Conservation (phyloP, 2,888 invertebrate genomes). For the Mythimna vitellina region DNA sequence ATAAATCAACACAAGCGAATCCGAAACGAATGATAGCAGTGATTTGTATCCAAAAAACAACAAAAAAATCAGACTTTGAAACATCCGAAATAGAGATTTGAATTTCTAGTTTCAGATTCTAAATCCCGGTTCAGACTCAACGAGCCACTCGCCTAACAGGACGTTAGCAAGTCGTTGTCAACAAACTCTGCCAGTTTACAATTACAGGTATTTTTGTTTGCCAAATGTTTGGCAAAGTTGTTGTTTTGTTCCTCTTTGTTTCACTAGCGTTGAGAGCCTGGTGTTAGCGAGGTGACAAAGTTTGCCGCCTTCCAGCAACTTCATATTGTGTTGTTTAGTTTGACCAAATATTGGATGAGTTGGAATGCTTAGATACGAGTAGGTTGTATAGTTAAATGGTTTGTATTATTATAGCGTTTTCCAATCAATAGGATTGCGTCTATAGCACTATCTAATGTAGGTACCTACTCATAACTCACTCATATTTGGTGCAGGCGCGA, state of each 20-base stretch:
- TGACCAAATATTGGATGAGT: slow-evolving; percentile 35
- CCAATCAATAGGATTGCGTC: neutral
- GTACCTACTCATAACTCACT: no score
- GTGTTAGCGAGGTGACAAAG: slow-evolving; percentile 57
- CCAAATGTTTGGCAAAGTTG: slow-evolving; percentile 66
- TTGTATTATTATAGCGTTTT: neutral
- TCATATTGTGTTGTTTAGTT: slow-evolving; percentile 43
- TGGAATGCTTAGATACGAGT: neutral
- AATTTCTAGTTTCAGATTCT: slow-evolving; percentile 7
- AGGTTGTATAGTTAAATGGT: neutral
- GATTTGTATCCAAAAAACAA: slow-evolving; percentile 47
- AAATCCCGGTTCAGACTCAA: slow-evolving; percentile 27
- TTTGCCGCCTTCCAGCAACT: slow-evolving; percentile 41
- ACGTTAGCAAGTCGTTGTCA: slow-evolving; percentile 45
- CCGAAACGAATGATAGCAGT: slow-evolving; percentile 53
- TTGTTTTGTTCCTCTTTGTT: slow-evolving; percentile 56
- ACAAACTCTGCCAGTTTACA: slow-evolving; percentile 64
- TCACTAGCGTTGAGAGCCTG: slow-evolving; percentile 44
- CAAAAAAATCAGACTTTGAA: slow-evolving; percentile 11
- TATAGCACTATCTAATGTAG: no score
- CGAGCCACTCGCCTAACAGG: slow-evolving; percentile 29
- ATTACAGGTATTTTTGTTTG: slow-evolving; percentile 74
- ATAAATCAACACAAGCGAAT: slow-evolving; percentile 50
- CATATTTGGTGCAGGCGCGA: no score
- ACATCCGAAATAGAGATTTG: slow-evolving; percentile 12